phyloP scores from a whole-genome alignment of 2,888 invertebrate species.

The Maniola hyperantus region DNA sequence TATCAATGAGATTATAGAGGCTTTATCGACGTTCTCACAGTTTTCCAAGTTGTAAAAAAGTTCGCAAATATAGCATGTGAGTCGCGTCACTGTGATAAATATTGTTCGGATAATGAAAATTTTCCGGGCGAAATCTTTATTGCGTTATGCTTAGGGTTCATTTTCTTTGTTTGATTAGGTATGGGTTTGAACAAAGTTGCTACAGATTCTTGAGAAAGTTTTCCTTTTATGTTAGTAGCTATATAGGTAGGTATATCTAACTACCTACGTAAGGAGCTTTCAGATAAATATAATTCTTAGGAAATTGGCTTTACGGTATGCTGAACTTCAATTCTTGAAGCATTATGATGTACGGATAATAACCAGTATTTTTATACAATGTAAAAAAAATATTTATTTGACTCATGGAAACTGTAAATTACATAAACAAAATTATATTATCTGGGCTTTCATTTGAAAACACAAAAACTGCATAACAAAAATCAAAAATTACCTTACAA shows the following conservation, averaged over 20 bases:
- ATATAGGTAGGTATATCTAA: constrained; percentile 17
- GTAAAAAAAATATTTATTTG: background rate
- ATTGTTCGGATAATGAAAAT: constrained; percentile 28
- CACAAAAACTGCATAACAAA: too few relatives aligned
- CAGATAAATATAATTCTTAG: constrained; percentile 51
- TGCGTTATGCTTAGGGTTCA: constrained; percentile 21
- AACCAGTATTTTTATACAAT: background rate
- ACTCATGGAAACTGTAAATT: background rate
- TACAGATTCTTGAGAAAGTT: constrained; percentile 70
- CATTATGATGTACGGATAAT: background rate
- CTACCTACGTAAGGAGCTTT: constrained; percentile 47
- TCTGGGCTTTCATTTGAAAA: too few relatives aligned
- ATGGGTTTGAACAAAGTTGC: constrained; percentile 34
- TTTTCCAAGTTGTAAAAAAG: constrained; percentile 75
- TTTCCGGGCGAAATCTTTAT: constrained; percentile 20
- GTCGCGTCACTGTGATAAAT: constrained; percentile 28
- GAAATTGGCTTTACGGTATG: constrained; percentile 59
- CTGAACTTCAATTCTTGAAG: constrained; percentile 16
- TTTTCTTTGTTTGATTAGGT: constrained; percentile 25
- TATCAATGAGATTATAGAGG: constrained; percentile 62
- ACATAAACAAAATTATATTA: background rate
- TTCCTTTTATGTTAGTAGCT: constrained; percentile 65
- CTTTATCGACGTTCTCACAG: constrained; percentile 71
- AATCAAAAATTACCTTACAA: too few relatives aligned
- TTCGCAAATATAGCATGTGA: constrained; percentile 67